Evolutionary conservation across 2,888 invertebrate species (phyloP).

Genomic region (Alsophila aescularia): DNA sequence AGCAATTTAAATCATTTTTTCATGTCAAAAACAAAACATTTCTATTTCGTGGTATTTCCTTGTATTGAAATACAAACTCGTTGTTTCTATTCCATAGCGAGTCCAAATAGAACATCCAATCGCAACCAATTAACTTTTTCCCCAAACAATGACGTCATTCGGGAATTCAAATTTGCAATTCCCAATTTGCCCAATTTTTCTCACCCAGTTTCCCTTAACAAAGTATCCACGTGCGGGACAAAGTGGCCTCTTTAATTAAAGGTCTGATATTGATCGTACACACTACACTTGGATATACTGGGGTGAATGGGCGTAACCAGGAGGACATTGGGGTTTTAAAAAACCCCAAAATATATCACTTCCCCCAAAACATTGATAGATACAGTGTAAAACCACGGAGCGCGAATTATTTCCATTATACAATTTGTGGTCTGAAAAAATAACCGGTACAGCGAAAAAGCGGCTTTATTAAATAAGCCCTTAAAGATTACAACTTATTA

Average conservation of each 20-base stretch:
- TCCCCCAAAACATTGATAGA: background rate
- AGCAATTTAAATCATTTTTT: too few relatives aligned
- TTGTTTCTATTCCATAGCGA: background rate
- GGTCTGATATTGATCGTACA: constrained; percentile 17
- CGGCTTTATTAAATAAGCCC: too few relatives aligned
- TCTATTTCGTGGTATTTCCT: background rate
- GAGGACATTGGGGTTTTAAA: background rate
- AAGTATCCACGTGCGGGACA: constrained; percentile 20
- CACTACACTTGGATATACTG: constrained; percentile 15
- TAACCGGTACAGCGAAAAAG: too few relatives aligned
- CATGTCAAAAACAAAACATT: too few relatives aligned
- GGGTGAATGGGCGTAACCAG: background rate
- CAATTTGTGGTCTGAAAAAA: too few relatives aligned
- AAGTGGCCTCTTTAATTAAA: constrained; percentile 24
- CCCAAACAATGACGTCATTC: constrained; percentile 8
- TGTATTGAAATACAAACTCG: background rate
- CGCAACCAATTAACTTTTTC: constrained; percentile 14
- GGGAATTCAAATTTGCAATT: constrained; percentile 12
- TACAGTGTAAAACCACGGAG: too few relatives aligned
- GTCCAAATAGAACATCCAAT: background rate
- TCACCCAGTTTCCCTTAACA: constrained; percentile 15
- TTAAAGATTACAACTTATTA: too few relatives aligned
- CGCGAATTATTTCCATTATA: too few relatives aligned
- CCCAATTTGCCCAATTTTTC: constrained; percentile 12
- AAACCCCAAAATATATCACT: too few relatives aligned